A percentile compares a stretch with the other conserved stretches of the same genome.
These are phyloP conservation scores for Trichechus manatus DNA, from an alignment of 2,113 vertebrate species.

Conservation along the genomic window DNA sequence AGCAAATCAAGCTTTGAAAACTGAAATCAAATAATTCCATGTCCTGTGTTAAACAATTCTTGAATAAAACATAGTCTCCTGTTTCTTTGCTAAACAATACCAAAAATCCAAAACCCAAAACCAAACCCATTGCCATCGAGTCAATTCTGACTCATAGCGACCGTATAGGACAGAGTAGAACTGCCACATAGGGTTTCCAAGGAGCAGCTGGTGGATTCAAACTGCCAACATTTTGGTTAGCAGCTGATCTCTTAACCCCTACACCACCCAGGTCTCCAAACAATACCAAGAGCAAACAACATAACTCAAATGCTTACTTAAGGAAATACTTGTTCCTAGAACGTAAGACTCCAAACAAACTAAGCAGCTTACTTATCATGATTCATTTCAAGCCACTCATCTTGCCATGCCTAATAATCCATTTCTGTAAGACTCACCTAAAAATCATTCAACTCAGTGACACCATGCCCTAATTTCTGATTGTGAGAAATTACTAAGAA, in stretches of 20 bases:
- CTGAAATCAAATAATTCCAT: background rate
- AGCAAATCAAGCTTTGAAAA: slow-evolving; percentile 11
- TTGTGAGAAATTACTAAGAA: background rate
- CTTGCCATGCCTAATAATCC: background rate
- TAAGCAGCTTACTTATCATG: background rate
- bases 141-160: too few species aligned
- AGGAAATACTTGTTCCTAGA: background rate
- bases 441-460: background rate
- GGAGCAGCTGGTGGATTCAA: too few species aligned
- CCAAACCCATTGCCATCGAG: too few species aligned
- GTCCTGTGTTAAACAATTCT: background rate
- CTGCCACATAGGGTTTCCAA: too few species aligned
- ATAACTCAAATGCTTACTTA: background rate
- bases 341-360: background rate
- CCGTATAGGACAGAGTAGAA: too few species aligned
- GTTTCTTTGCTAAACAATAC: slow-evolving; percentile 31
- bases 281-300: background rate
- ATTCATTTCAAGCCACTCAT: background rate
- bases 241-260: too few species aligned
- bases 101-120: too few species aligned
- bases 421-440: background rate
- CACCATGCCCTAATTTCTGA: background rate
- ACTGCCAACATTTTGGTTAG: too few species aligned
- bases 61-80: background rate
- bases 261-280: too few species aligned